A percentile compares a stretch with the other conserved stretches of the same genome.
These are phyloP conservation scores for Habropoda laboriosa DNA, from an alignment of 1,140 invertebrate species.

Conservation along the genomic window DNA sequence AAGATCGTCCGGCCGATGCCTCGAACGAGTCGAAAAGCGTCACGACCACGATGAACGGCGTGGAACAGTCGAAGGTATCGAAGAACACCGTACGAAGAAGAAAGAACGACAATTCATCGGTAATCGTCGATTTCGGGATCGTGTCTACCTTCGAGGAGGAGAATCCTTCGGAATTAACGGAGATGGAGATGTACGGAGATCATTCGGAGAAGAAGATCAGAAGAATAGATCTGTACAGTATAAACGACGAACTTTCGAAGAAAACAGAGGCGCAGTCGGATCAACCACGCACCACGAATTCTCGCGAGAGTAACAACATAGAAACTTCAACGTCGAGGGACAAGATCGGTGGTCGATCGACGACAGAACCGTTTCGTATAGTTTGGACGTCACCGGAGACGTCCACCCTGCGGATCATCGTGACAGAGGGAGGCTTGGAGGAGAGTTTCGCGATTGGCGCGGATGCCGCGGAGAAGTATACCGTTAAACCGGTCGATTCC, in stretches of 20 bases:
- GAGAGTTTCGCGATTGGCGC: slow-evolving; percentile 40
- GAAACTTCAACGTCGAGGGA: slow-evolving; percentile 29
- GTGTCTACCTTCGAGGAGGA: not conserved
- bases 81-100: not conserved
- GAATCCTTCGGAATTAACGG: not conserved
- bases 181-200: not conserved
- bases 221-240: not conserved
- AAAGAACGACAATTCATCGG: not conserved
- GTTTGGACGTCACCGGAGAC: slow-evolving; percentile 22
- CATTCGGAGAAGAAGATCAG: slow-evolving; percentile 18
- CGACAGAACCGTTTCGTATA: slow-evolving; percentile 27
- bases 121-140: too few relatives aligned
- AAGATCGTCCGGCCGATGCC: not conserved
- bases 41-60: not conserved
- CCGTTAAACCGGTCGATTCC: slow-evolving; percentile 58
- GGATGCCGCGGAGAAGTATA: slow-evolving; percentile 41
- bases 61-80: not conserved
- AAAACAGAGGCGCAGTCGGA: not conserved
- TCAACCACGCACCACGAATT: not conserved
- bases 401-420: slow-evolving; percentile 48
- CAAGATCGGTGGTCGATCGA: not conserved
- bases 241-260: not conserved
- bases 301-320: slow-evolving; percentile 44
- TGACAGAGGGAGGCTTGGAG: slow-evolving; percentile 24
- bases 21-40: not conserved